Conservation (phyloP, 2,113 vertebrate genomes). For the Oenanthe melanoleuca region DNA sequence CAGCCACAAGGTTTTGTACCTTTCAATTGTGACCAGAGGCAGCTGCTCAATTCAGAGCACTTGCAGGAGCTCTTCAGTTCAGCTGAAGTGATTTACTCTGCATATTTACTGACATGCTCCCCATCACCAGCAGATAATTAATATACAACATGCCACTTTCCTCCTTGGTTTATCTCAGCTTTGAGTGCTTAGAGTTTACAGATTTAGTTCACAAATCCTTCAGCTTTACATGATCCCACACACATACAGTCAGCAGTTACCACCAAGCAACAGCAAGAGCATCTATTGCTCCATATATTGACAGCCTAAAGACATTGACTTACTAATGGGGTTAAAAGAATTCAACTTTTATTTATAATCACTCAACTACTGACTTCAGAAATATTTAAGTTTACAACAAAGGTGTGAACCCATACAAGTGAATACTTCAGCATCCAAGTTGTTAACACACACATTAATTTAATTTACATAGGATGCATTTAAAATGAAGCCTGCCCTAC, state of each 20-base stretch:
- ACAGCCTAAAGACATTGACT: not conserved
- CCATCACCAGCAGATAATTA: not conserved
- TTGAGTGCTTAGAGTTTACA: not conserved
- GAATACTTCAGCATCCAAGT: not conserved
- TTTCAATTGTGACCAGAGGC: not conserved
- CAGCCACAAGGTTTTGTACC: not conserved
- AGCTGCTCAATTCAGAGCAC: not conserved
- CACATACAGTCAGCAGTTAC: not conserved
- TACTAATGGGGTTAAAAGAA: not conserved
- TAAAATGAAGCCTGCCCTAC: not conserved
- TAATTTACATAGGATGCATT: not conserved
- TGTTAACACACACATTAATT: not conserved
- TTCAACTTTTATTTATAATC: not conserved
- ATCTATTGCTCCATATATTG: not conserved
- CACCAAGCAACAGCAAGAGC: not conserved
- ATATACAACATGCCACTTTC: not conserved
- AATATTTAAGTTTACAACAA: not conserved
- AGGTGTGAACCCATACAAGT: not conserved
- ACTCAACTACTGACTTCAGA: not conserved
- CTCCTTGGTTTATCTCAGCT: not conserved
- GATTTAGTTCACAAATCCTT: conserved; percentile 40
- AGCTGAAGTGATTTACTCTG: not conserved
- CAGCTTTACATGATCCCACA: conserved; percentile 3
- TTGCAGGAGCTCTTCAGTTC: not conserved
- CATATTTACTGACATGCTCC: not conserved